Evolutionary conservation across 2,113 vertebrate species (phyloP), one percentile per base, ranked within the genome.

Genomic region (Glaucidium brasilianum): DNA sequence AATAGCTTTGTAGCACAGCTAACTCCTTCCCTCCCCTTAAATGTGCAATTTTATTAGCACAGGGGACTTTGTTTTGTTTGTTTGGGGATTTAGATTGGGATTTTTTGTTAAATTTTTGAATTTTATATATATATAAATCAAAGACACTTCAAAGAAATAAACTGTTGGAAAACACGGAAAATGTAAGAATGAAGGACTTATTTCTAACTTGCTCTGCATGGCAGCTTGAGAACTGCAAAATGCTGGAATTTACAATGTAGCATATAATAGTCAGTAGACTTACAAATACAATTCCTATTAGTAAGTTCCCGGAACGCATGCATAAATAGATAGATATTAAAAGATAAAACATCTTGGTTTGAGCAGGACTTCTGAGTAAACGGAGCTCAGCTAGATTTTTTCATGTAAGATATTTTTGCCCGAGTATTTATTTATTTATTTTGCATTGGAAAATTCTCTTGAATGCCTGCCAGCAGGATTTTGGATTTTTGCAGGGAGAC

Each of bases 391-490:
- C 15, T 89, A 68, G 52, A 75, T 32, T 76, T 89, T 93, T 87
- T 74, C 47, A 52, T 62, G 35, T 37, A 81, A 74, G 43, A 26
- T 86, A 81, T 85, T 95, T 95, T 95, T 89, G n/a, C 89, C 76
- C 78, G 45, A 68, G 56, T 91, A 92, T 97, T 96, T 96, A 90
- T 95, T 96, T 96, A 95, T 96, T 97, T 94, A 94, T 92, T 94
- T 94, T 75, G 60, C 73, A 66, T 87, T 91, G 60, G 19, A 91
- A 81, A 78, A 82, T 58, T 94, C 73, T 92, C 80, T 89, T 68
- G 49, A 75, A 59, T 3, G 1, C 12, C 37, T 0, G 0, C 66
- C 81, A 89, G 58, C 26, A 87, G 47, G 53, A 87, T 27, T 92
- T 64, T 18, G 50, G 32, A 53, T 49, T 88, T 93, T 91, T 87